Conservation (phyloP, 2,888 invertebrate species). For the Brenthis ino region DNA sequence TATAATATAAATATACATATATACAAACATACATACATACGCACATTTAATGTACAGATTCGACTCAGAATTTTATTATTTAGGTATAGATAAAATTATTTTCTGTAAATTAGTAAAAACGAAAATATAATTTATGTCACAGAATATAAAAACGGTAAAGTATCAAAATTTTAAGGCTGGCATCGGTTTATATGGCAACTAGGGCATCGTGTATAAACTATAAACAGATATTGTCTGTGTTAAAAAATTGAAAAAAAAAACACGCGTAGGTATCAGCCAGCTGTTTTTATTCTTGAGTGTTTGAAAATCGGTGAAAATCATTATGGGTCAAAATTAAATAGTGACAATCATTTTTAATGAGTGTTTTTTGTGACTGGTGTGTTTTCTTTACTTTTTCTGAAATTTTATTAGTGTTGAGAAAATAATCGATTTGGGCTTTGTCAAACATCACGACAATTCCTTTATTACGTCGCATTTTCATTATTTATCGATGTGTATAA, state of each 20-base stretch:
- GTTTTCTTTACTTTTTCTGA: conserved; percentile 53
- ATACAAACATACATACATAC: no score
- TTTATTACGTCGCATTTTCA: conserved; percentile 53
- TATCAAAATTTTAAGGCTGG: no score
- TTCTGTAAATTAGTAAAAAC: neutral
- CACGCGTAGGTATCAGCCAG: conserved; percentile 67
- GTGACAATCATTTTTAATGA: conserved; percentile 63
- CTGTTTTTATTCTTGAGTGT: conserved; percentile 72
- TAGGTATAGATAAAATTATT: no score
- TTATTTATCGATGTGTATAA: conserved; percentile 35
- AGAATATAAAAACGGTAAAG: conserved; percentile 9
- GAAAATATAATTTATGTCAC: neutral
- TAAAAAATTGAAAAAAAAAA: conserved; percentile 51
- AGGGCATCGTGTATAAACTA: conserved; percentile 11
- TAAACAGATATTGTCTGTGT: conserved; percentile 20
- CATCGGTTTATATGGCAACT: no score
- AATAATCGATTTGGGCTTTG: conserved; percentile 70
- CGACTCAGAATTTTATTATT: no score
- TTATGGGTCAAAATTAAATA: conserved; percentile 76
- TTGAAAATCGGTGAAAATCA: conserved; percentile 67
- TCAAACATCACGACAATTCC: conserved; percentile 65
- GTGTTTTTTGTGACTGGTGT: conserved; percentile 65
- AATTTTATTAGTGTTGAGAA: conserved; percentile 57
- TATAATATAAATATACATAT: no score
- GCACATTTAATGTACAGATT: no score